Conservation (phyloP, 2,113 vertebrate species). For the Podarcis cretensis region DNA sequence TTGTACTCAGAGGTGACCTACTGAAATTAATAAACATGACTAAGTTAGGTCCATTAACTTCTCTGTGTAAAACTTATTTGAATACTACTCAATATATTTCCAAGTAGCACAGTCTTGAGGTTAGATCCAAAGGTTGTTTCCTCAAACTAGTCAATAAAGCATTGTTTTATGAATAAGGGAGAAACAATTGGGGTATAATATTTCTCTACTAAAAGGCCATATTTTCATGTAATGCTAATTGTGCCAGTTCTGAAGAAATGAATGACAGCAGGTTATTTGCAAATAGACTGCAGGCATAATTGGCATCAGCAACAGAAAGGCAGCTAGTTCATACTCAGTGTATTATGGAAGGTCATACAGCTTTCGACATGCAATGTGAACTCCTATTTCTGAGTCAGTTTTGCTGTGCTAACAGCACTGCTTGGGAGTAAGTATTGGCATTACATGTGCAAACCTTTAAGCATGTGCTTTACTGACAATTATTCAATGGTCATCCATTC, state of each 20-base stretch:
- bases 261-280: not conserved
- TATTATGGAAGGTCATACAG: not conserved
- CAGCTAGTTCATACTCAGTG: not conserved
- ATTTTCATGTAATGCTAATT: slow-evolving; percentile 2
- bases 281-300: not conserved
- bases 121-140: not conserved
- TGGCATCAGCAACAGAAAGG: not conserved
- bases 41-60: no score
- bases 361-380: not conserved
- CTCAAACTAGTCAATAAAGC: slow-evolving; percentile 6
- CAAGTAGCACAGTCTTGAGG: not conserved
- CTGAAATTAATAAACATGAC: no score
- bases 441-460: no score
- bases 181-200: not conserved
- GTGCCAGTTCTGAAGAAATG: not conserved
- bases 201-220: not conserved
- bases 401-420: no score
- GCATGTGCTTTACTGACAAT: no score
- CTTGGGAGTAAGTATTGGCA: no score
- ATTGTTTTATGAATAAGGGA: not conserved
- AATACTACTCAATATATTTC: slow-evolving; percentile 33
- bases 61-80: no score
- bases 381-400: not conserved
- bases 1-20: no score
- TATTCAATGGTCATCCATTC: no score